phyloP scores from a whole-genome alignment of 2,113 vertebrate genomes.

The Tapirus terrestris region DNA sequence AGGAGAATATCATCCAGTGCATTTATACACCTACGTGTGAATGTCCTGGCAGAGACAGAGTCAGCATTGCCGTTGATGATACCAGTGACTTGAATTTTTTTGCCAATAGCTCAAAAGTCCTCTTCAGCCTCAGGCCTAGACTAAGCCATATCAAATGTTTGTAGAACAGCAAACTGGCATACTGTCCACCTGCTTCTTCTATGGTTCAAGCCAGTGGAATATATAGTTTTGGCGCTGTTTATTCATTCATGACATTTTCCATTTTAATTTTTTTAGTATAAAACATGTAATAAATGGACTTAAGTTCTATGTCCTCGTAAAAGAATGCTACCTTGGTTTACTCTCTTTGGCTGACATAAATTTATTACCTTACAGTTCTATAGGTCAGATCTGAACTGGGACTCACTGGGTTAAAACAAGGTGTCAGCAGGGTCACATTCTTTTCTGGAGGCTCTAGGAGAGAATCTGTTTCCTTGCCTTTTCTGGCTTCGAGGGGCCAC shows the following conservation, averaged over 20 bases:
- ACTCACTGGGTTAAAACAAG: not conserved
- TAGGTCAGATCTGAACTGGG: not conserved
- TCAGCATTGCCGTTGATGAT: not conserved
- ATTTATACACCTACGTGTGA: not conserved
- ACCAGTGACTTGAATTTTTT: not conserved
- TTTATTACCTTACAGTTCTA: not conserved
- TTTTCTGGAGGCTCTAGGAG: not conserved
- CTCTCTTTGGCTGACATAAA: not conserved
- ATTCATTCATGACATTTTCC: not conserved
- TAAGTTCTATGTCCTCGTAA: not conserved
- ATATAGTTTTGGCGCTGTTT: not conserved
- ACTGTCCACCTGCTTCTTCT: not conserved
- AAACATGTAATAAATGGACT: not conserved
- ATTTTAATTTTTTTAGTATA: not conserved
- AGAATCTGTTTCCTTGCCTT: not conserved
- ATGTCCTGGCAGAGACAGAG: not conserved
- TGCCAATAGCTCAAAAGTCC: not conserved
- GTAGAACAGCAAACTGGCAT: not conserved
- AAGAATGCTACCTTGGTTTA: not conserved
- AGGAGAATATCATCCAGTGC: not conserved
- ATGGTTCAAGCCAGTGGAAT: not conserved
- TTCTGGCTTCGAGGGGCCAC: not conserved
- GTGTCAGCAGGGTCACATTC: not conserved
- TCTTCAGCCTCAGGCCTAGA: not conserved
- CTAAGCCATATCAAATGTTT: not conserved